Evolutionary conservation across 35 echinoderm and acorn worm species (phyloP).

Genomic region (Stichopus chloronotus): DNA sequence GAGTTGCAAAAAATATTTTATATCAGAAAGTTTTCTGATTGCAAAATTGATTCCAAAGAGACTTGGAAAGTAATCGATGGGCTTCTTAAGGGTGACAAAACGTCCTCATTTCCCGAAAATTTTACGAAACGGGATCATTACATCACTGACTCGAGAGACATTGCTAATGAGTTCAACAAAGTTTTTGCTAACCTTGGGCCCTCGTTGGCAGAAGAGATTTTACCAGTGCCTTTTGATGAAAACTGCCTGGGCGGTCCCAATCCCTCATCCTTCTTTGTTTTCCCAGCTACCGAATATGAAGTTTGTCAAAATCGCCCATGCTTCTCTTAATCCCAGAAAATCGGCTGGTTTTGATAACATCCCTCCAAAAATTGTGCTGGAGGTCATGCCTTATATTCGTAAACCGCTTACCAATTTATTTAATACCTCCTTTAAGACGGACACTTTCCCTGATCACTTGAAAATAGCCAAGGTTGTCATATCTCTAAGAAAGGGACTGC

Average conservation of each 20-base stretch:
- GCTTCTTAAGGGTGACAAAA: slow-evolving; percentile 8
- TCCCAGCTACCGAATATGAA: neutral
- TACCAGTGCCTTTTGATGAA: neutral
- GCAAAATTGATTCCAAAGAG: neutral
- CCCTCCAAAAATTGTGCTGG: neutral
- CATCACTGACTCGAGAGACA: neutral
- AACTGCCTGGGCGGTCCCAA: neutral
- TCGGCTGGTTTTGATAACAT: neutral
- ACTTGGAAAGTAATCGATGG: neutral
- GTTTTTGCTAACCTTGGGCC: slow-evolving; percentile 1
- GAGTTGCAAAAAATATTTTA: neutral
- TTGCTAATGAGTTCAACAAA: neutral
- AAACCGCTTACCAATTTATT: neutral
- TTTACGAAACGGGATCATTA: neutral
- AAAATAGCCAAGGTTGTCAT: too few relatives aligned
- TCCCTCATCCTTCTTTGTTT: neutral
- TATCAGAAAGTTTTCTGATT: neutral
- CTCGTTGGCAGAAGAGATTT: neutral
- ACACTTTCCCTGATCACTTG: neutral
- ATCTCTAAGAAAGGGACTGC: neutral
- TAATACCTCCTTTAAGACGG: neutral
- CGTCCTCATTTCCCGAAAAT: neutral
- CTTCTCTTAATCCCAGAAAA: too few relatives aligned
- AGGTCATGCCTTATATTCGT: neutral
- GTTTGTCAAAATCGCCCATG: neutral